Percentiles rank a stretch among this genome's conserved stretches.
Conservation (phyloP, 1,140 invertebrate species). For the Drosophila cardini region DNA sequence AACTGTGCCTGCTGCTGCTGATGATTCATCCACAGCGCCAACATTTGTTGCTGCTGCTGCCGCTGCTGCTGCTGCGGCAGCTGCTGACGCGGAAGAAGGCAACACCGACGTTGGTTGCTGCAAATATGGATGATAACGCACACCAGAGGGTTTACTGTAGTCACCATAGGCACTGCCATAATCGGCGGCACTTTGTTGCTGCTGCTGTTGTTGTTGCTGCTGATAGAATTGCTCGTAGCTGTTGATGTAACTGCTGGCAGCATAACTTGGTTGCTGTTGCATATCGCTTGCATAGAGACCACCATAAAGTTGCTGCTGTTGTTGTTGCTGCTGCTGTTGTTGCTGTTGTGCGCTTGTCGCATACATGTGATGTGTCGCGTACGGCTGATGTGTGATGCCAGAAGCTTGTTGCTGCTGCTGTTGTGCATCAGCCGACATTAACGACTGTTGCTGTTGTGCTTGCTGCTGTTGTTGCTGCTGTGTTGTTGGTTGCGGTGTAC, state of each 20-base stretch:
- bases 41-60: constrained; percentile 3
- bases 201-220: constrained; percentile 70
- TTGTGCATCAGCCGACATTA: constrained; percentile 26
- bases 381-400: constrained; percentile 48
- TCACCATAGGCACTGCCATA: constrained; percentile 50
- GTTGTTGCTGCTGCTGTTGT: constrained; percentile 58
- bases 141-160: constrained; percentile 47
- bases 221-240: constrained; percentile 84
- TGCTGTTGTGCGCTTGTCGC: constrained; percentile 69
- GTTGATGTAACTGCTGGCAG: constrained; percentile 75
- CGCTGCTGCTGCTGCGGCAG: not conserved
- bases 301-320: constrained; percentile 73
- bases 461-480: constrained; percentile 54
- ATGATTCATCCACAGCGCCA: constrained; percentile 12
- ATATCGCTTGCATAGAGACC: constrained; percentile 90
- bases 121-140: constrained; percentile 82
- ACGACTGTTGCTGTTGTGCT: constrained; percentile 46
- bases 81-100: not conserved
- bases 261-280: constrained; percentile 59
- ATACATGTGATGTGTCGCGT: constrained; percentile 84
- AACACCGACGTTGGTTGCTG: constrained; percentile 68
- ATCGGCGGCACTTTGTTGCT: constrained; percentile 33
- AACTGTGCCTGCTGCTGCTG: constrained; percentile 30
- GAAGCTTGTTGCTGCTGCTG: constrained; percentile 51
- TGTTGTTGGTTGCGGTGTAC: constrained; percentile 75